Evolutionary conservation across 2,113 vertebrate species (phyloP), one percentile per base, ranked within the genome.

Genomic region (Coracopsis vasa): DNA sequence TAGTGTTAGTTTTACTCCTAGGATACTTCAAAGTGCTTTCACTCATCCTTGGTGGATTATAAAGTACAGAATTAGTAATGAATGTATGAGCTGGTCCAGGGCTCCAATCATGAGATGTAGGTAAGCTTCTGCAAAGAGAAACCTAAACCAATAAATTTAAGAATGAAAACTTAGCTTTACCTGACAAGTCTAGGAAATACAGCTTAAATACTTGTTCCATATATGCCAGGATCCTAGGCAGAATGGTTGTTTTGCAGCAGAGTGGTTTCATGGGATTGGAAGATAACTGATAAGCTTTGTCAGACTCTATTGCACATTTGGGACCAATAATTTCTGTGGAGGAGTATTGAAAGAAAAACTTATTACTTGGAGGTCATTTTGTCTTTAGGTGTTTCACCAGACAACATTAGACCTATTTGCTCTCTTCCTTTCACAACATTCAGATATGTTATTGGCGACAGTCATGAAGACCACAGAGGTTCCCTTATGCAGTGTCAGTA

Each of bases 391-490:
- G 61, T 79, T 91, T 58, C 25, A 20, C 9, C 64, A 25, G 23
- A 14, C 17, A 60, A 9, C 17, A 4, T 11, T 13, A 65, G 54
- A 28, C 28, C 21, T 70, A 6, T 44, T 80, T 2, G 6, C 13
- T 51, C 33, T 39, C 9, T 7, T 39, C 9, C 11, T 72, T 54
- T 72, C 6, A 10, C 50, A n/a, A 11, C 20, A 19, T 33, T 9
- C 45, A 51, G 23, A 11, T 35, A 13, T 31, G 21, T 10, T 73
- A 4, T 15, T 48, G 84, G 13, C 73, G 56, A 3, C 13, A 12
- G 23, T 41, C 15, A 8, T 16, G 28, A n/a, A 41, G n/a, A 25
- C 7, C n/a, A 16, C 1, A 0, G 0, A 0, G 3, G 7, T 12
- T 20, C 9, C 23, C 9, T 58, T 24, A 9, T 5, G 13, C 13